Evolutionary conservation across 2,113 vertebrate genomes (phyloP), one percentile per base, ranked within the genome.

Genomic region (Elaphurus davidianus): DNA sequence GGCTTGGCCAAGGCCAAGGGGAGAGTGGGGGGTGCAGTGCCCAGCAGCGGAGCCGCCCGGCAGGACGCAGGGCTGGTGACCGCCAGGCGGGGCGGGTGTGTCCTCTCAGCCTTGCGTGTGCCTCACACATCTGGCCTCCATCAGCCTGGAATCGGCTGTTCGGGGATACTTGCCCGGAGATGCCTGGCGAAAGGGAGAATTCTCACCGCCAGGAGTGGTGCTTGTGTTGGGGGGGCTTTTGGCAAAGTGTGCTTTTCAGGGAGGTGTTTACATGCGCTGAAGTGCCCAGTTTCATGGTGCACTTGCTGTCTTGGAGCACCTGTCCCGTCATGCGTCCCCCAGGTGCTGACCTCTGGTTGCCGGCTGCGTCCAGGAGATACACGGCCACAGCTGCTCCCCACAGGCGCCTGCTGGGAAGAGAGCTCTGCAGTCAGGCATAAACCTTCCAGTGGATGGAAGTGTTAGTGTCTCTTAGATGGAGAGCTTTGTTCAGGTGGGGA

Each of bases 31-130:
- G 55, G 16, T 54, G 52, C 55, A 57, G 11, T 25, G 71, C 71
- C n/a, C 21, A 0, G 11, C 5, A 10, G 36, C 11, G 1, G 36
- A 40, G 67, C 67, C 0, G 36, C 67, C 16, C 0, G 5, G 10
- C 67, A 40, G 36, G 36, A 23, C 3, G 19, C 67, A 25, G 36
- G 23, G 25, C 74, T 7, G 76, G 27, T 1, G 45, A 11, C 4
- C 6, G 7, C 76, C 76, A 9, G 45, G 76, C 27, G 15, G 43
- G 28, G 16, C 6, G 3, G 16, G 1, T 1, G 6, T 4, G 15
- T 45, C 82, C 43, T 60, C 16, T 27, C 6, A 47, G 16, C 30
- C 11, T 45, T 5, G 3, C 4, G 1, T 5, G 0, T 27, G 19
- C 36, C 36, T 57, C 23, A 16, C 87, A 2, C 36, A 0, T 25